Conservation (phyloP, 1,140 invertebrate genomes). For the Holotrichia oblita region DNA sequence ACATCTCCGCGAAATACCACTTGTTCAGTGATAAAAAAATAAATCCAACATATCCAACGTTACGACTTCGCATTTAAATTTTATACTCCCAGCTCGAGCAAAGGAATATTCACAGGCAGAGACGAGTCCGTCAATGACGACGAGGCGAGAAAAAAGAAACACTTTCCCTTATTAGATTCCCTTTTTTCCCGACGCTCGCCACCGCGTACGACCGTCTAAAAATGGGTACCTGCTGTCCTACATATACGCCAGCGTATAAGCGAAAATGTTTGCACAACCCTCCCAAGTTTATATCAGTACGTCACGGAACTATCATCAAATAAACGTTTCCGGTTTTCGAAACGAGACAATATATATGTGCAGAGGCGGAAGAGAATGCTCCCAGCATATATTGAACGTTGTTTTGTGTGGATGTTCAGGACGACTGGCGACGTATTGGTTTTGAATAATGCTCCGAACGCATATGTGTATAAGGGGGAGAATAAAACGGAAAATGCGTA, state of each 20-base stretch:
- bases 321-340: slow-evolving; percentile 30
- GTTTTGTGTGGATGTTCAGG: neutral
- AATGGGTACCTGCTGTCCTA: neutral
- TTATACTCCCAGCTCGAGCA: neutral
- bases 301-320: slow-evolving; percentile 29
- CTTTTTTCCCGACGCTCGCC: neutral
- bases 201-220: neutral
- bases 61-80: slow-evolving; percentile 1
- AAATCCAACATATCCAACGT: slow-evolving; percentile 14
- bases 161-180: slow-evolving; percentile 27
- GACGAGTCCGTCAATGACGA: neutral
- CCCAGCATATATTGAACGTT: slow-evolving; percentile 19
- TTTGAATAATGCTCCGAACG: neutral
- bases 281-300: slow-evolving; percentile 25
- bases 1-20: neutral
- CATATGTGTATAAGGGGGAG: neutral
- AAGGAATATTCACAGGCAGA: neutral
- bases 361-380: slow-evolving; percentile 18
- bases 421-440: slow-evolving; percentile 9
- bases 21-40: neutral
- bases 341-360: slow-evolving; percentile 26
- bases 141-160: slow-evolving; percentile 1
- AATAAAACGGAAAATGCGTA: neutral
- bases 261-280: slow-evolving; percentile 4
- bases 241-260: neutral